phyloP scores from a whole-genome alignment of 2,797 vertebrate species.

The Chromobotia macracanthus region DNA sequence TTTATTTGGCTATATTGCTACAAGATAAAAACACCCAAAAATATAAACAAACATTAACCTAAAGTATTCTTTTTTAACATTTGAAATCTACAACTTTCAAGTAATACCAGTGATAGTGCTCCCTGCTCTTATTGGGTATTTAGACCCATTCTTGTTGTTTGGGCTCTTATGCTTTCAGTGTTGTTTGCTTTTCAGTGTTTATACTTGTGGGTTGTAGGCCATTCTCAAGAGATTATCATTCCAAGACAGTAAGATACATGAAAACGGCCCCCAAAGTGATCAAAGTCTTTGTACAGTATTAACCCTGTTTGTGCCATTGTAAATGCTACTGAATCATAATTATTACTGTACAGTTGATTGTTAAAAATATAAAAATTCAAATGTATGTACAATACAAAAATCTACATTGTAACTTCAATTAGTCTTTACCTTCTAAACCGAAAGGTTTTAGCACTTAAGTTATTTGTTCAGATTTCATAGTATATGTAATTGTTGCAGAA shows the following conservation, averaged over 20 bases:
- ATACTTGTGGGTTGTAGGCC: neutral
- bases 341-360: neutral
- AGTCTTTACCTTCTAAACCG: neutral
- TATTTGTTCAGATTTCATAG: neutral
- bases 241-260: neutral
- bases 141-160: neutral
- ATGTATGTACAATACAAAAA: neutral
- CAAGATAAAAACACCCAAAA: conserved; percentile 15
- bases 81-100: conserved; percentile 47
- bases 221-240: conserved; percentile 7
- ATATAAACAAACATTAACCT: neutral
- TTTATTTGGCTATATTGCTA: neutral
- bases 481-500: neutral
- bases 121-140: neutral
- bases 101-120: conserved; percentile 32
- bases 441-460: neutral
- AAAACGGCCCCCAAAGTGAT: neutral
- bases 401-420: too few relatives aligned
- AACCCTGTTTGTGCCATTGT: neutral
- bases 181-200: neutral
- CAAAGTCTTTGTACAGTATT: conserved; percentile 27
- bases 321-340: neutral
- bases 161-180: neutral
- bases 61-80: neutral
- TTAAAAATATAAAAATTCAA: neutral